Evolutionary conservation across 2,797 vertebrate species (phyloP).

Genomic region (Lutjanus argentimaculatus): DNA sequence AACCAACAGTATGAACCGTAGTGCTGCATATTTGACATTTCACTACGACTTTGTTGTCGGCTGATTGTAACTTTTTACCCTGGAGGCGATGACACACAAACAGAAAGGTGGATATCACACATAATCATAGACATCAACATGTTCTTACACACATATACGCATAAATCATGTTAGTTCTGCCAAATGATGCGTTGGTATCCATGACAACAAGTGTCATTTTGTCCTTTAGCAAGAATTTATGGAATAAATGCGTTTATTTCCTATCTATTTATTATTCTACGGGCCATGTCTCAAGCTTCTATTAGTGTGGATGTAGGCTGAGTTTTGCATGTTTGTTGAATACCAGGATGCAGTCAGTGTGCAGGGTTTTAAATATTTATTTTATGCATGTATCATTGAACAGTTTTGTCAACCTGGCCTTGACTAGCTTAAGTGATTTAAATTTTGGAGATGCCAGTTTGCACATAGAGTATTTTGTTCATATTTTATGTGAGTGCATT

Average conservation of each 20-base stretch:
- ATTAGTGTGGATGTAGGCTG: too few relatives aligned
- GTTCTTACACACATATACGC: background rate
- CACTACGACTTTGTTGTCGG: conserved; percentile 33
- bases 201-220: too few relatives aligned
- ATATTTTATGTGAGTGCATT: conserved; percentile 12
- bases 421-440: background rate
- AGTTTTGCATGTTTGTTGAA: conserved; percentile 10
- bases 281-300: too few relatives aligned
- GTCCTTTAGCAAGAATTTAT: too few relatives aligned
- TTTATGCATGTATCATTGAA: conserved; percentile 27
- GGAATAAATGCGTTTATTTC: too few relatives aligned
- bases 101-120: conserved; percentile 17
- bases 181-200: too few relatives aligned
- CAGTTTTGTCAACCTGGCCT: conserved; percentile 9
- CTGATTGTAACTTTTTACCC: conserved; percentile 33
- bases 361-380: conserved; percentile 31
- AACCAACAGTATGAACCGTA: conserved; percentile 66
- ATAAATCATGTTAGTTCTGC: too few relatives aligned
- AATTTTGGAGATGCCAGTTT: background rate
- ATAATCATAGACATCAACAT: background rate
- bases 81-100: conserved; percentile 10
- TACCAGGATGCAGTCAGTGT: background rate
- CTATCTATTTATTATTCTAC: too few relatives aligned
- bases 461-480: background rate
- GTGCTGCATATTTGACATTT: conserved; percentile 67